These are phyloP conservation scores for Caenorhabditis sp. DNA, from an alignment of 2,888 invertebrate species.

Conservation along the genomic window DNA sequence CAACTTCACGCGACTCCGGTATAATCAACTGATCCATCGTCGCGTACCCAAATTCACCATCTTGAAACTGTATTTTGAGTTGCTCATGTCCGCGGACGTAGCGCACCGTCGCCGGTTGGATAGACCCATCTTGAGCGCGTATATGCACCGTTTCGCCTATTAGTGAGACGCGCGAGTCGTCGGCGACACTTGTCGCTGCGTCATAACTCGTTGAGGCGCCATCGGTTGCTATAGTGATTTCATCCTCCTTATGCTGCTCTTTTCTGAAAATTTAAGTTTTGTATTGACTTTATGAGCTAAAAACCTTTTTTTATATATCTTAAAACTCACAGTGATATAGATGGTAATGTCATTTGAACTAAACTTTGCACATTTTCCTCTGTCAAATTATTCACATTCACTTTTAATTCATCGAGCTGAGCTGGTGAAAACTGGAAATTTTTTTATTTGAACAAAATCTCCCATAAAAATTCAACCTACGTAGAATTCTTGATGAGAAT, in stretches of 20 bases:
- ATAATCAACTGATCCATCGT: slow-evolving; percentile 45
- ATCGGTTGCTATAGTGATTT: not conserved
- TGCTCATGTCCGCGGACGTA: slow-evolving; percentile 13
- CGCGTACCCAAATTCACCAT: slow-evolving; percentile 58
- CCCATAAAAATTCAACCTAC: slow-evolving; percentile 22
- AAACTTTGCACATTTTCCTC: slow-evolving; percentile 50
- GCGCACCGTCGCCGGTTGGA: slow-evolving; percentile 29
- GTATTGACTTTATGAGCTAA: not conserved
- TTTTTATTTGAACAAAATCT: too few species aligned
- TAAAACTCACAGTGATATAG: slow-evolving; percentile 24
- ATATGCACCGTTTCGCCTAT: slow-evolving; percentile 36
- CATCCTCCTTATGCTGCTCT: not conserved
- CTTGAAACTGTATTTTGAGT: slow-evolving; percentile 53
- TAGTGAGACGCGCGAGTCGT: slow-evolving; percentile 4
- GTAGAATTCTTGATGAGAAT: slow-evolving; percentile 41
- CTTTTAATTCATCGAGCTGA: slow-evolving; percentile 43
- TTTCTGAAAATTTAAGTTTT: not conserved
- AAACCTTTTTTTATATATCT: too few species aligned
- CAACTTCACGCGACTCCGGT: slow-evolving; percentile 16
- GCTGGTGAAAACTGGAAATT: slow-evolving; percentile 44
- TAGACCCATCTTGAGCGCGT: slow-evolving; percentile 14
- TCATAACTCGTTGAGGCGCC: slow-evolving; percentile 7
- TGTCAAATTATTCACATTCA: slow-evolving; percentile 51
- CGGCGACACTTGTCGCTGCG: not conserved
- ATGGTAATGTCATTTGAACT: slow-evolving; percentile 45